Base-by-base conservation (phyloP, 2,113 vertebrate genomes). In the Myodes glareolus region DNA sequence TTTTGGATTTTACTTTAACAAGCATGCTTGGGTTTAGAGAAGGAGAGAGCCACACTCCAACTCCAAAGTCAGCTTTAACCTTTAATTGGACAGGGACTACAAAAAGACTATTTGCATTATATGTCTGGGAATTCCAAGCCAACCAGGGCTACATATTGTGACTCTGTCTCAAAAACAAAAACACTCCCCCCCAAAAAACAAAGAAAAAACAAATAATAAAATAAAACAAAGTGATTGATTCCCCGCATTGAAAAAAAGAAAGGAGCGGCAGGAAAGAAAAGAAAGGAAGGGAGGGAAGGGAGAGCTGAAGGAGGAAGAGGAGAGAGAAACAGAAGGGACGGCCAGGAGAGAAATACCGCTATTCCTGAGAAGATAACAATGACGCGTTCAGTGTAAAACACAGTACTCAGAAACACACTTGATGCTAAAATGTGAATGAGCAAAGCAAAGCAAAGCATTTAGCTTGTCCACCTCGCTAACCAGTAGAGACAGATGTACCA, bases 381-480 rank as follows among this genome's bases (percentile, higher is more conserved):
- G 75, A 8, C 45, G 50, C 72, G 23, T 10, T 52, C 76, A 92
- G 21, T 33, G 73, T 55, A 52, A 95, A 92, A 91, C 58, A 89
- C 31, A 47, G n/a, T 77, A 94, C 55, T 47, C 77, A 77, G 25
- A 33, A 94, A 33, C 31, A n/a, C 50, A 82, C 25, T 94, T 72
- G 47, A 10, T 50, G n/a, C 81, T 86, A 50, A 92, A 61, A 68
- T 42, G 42, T 91, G 42, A 65, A 81, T 72, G 17, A 92, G 73
- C 61, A 73, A 82, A 90, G 58, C 61, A 73, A 82, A 90, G 58
- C 7, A 93, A 73, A 47, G 14, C 23, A 33, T 88, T 92, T 68
- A 77, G 21, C 61, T 86, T 61, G 77, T 88, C 27, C 84, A 63
- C 25, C 88, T 95, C 27, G 70, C 70, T 93, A 92, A 87, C 42